Evolutionary conservation across 2,888 invertebrate species (phyloP).

Genomic region (Coelinius sp.): DNA sequence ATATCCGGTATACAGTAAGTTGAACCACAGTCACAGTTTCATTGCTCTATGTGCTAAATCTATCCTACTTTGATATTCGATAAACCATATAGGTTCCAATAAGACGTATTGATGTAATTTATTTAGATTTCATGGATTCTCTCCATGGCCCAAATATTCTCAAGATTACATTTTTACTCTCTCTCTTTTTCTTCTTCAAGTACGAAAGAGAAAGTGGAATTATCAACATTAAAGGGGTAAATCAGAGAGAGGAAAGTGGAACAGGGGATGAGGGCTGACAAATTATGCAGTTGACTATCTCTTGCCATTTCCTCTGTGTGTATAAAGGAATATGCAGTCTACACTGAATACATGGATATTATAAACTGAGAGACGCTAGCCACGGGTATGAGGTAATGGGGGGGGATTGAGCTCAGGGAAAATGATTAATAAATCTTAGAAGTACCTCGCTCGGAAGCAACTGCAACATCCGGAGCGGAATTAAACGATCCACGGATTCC

Average conservation of each 20-base stretch:
- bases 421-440: conserved; percentile 55
- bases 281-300: not conserved
- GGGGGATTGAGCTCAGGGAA: conserved; percentile 32
- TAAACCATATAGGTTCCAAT: not conserved
- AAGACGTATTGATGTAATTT: not conserved
- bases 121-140: not conserved
- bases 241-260: not conserved
- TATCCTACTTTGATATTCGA: not conserved
- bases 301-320: not conserved
- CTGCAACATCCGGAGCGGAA: conserved; percentile 48
- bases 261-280: not conserved
- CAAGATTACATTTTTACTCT: too few species aligned
- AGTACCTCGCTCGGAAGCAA: conserved; percentile 45
- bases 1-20: not conserved
- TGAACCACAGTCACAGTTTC: not conserved
- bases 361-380: not conserved
- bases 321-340: not conserved
- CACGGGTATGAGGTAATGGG: not conserved
- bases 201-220: not conserved
- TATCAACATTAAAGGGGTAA: not conserved
- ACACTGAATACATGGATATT: conserved; percentile 1
- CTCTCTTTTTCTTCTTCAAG: too few species aligned
- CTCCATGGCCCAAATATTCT: too few species aligned
- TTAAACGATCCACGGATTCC: conserved; percentile 52
- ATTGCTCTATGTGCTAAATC: not conserved